These are phyloP conservation scores for Poeciliopsis gracilis DNA, from an alignment of 2,797 vertebrate species.

Conservation along the genomic window DNA sequence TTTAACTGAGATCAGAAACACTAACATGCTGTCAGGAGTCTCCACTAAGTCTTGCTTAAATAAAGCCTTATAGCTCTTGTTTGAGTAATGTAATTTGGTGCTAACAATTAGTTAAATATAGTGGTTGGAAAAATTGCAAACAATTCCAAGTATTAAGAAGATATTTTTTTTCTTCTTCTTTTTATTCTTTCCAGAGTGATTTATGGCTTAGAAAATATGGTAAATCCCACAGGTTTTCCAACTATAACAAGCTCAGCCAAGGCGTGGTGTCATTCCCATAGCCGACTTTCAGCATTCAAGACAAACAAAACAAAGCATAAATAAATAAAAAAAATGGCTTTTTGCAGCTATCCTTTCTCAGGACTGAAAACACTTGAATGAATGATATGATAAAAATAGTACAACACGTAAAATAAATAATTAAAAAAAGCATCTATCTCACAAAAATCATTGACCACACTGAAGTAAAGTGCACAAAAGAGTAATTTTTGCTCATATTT, in stretches of 20 bases:
- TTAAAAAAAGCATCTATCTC: constrained; percentile 24
- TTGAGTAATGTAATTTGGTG: not conserved
- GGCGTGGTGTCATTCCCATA: not conserved
- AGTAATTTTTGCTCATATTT: constrained; percentile 32
- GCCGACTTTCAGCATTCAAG: not conserved
- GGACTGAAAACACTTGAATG: not conserved
- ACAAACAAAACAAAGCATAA: not conserved
- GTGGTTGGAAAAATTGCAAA: not conserved
- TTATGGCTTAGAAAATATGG: too few relatives aligned
- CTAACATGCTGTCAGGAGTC: not conserved
- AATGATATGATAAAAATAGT: constrained; percentile 6
- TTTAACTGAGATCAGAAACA: not conserved
- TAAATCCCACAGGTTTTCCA: not conserved
- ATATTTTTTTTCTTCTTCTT: not conserved
- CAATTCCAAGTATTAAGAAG: not conserved
- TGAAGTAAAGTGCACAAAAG: constrained; percentile 31
- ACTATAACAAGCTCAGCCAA: not conserved
- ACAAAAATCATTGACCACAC: constrained; percentile 40
- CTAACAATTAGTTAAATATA: not conserved
- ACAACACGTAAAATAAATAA: constrained; percentile 19
- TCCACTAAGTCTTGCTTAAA: not conserved
- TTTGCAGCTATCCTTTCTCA: not conserved
- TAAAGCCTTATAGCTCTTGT: not conserved
- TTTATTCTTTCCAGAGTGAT: too few relatives aligned
- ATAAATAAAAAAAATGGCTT: not conserved